Conservation (phyloP, 1,140 invertebrate species). For the Drosophila micromelanica region DNA sequence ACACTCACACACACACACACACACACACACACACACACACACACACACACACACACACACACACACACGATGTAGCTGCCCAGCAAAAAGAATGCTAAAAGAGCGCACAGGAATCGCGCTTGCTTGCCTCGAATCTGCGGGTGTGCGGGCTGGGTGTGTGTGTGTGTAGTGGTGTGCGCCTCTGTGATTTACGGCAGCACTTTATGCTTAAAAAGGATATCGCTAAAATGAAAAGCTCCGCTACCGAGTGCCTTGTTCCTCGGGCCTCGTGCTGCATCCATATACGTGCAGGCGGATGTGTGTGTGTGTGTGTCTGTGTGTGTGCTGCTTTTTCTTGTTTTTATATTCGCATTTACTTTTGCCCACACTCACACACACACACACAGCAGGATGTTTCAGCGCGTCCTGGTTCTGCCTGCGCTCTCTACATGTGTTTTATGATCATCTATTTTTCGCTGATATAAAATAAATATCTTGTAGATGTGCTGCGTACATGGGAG, state of each 20-base stretch:
- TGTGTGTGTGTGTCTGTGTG: constrained; percentile 17
- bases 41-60: constrained; percentile 19
- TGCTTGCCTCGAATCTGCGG: constrained; percentile 40
- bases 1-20: constrained; percentile 32
- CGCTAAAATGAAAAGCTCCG: constrained; percentile 82
- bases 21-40: constrained; percentile 27
- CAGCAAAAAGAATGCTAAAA: constrained; percentile 36
- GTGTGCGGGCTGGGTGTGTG: constrained; percentile 26
- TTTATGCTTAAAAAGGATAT: constrained; percentile 83
- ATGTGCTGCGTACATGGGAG: constrained; percentile 50
- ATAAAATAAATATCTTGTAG: constrained; percentile 82
- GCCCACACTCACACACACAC: constrained; percentile 40
- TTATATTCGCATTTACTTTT: constrained; percentile 80
- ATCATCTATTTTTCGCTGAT: constrained; percentile 83
- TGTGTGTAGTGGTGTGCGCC: constrained; percentile 45
- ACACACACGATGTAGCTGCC: constrained; percentile 12
- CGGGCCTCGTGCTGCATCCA: constrained; percentile 2
- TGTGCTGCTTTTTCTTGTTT: constrained; percentile 38
- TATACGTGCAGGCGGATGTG: constrained; percentile 20
- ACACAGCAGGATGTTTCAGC: constrained; percentile 64
- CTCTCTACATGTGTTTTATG: constrained; percentile 78
- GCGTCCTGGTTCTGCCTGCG: constrained; percentile 29
- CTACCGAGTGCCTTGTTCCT: constrained; percentile 42
- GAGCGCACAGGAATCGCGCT: constrained; percentile 57
- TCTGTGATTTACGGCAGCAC: constrained; percentile 83